phyloP scores from a whole-genome alignment of 2,797 vertebrate species.

The Sebastes goodei region DNA sequence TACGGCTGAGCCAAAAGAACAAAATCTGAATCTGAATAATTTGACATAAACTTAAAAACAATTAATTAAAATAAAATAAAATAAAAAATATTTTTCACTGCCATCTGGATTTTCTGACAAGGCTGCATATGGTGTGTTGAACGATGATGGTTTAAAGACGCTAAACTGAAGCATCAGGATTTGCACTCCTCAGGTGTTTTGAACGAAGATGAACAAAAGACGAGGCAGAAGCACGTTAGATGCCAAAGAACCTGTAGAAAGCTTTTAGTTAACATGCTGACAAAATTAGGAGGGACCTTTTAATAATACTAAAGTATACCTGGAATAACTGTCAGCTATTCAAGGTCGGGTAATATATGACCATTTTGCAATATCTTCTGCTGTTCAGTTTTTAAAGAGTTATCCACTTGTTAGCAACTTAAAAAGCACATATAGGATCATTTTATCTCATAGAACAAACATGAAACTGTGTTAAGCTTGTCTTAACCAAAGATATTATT shows the following conservation, averaged over 20 bases:
- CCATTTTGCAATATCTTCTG: background rate
- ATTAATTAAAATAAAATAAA: background rate
- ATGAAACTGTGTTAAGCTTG: slow-evolving; percentile 32
- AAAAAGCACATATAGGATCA: background rate
- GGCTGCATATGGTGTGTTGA: background rate
- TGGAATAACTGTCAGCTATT: background rate
- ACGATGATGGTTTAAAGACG: background rate
- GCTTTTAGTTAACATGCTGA: background rate
- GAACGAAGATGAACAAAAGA: background rate
- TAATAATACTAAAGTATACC: background rate
- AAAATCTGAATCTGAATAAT: background rate
- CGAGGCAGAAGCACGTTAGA: background rate
- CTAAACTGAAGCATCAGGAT: background rate
- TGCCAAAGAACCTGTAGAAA: background rate
- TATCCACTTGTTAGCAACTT: no score
- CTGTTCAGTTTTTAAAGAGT: background rate
- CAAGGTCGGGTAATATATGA: background rate
- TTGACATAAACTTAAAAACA: background rate
- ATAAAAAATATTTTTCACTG: background rate
- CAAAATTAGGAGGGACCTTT: background rate
- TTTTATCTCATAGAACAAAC: slow-evolving; percentile 63
- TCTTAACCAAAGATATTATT: slow-evolving; percentile 57
- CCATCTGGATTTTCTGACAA: background rate
- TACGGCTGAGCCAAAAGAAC: background rate
- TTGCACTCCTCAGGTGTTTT: background rate